phyloP scores from a whole-genome alignment of 2,113 vertebrate genomes.

The Heterocephalus glaber region DNA sequence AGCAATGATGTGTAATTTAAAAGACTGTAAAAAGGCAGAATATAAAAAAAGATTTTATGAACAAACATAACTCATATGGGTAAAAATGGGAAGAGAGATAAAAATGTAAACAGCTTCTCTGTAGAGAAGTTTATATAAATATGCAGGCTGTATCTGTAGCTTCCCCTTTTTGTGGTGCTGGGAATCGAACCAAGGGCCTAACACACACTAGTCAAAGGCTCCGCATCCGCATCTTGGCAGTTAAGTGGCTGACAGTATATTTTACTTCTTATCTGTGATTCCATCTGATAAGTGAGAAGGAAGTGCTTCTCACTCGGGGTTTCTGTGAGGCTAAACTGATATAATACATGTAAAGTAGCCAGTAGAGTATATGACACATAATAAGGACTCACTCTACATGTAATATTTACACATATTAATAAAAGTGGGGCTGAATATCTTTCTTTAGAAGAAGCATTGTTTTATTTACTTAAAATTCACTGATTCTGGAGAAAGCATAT shows the following conservation, averaged over 20 bases:
- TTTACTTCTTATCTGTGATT: not conserved
- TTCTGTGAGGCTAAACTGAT: not conserved
- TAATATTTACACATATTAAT: not conserved
- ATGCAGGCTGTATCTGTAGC: not conserved
- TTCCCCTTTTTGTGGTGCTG: rapidly evolving
- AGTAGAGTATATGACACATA: not conserved
- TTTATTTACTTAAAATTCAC: slow-evolving; percentile 26
- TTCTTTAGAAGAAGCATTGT: not conserved
- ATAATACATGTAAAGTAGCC: not conserved
- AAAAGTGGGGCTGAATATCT: not conserved
- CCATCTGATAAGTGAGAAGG: not conserved
- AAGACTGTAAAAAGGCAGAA: not conserved
- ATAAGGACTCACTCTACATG: not conserved
- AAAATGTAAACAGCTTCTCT: not conserved
- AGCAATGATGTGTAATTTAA: not conserved
- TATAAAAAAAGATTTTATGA: not conserved
- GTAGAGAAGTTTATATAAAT: not conserved
- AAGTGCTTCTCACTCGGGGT: not conserved
- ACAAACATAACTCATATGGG: not conserved
- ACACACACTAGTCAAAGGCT: not conserved
- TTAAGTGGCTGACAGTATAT: not conserved
- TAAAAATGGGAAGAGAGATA: not conserved
- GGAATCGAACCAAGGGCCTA: not conserved
- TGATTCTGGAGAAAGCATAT: not conserved
- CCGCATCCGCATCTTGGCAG: not conserved